Conservation (phyloP, 2,888 invertebrate genomes). For the Nomada fucata region DNA sequence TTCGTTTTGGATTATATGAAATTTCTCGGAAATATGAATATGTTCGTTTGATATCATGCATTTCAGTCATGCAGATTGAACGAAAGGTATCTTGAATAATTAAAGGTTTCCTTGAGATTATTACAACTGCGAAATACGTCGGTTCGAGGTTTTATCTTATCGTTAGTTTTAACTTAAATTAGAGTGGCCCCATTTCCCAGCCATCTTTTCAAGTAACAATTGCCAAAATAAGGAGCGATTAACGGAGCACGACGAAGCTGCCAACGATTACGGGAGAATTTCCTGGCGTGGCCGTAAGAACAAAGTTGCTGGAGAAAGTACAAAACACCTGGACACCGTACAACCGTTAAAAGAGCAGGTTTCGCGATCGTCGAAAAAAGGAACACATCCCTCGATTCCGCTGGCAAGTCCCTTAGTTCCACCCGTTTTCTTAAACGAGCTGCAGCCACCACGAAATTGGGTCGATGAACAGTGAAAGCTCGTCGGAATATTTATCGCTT, state of each 20-base stretch:
- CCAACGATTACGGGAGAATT: background rate
- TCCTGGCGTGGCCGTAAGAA: too few relatives aligned
- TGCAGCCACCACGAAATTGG: background rate
- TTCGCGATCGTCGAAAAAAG: background rate
- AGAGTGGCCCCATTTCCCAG: background rate
- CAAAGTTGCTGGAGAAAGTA: background rate
- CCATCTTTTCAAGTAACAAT: background rate
- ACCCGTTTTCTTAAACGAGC: background rate
- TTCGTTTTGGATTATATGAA: too few relatives aligned
- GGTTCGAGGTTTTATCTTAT: too few relatives aligned
- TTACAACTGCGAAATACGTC: too few relatives aligned
- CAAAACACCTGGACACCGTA: background rate
- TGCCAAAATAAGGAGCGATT: background rate
- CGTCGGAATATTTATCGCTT: too few relatives aligned
- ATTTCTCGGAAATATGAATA: too few relatives aligned
- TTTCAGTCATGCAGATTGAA: too few relatives aligned
- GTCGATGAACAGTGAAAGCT: constrained; percentile 4
- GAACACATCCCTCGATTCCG: background rate
- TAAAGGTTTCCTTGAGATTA: background rate
- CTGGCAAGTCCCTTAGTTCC: background rate
- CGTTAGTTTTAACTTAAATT: background rate
- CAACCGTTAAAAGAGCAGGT: background rate
- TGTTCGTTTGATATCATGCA: too few relatives aligned
- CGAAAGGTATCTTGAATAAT: background rate
- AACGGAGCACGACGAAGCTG: background rate